Conservation (phyloP, 2,113 vertebrate species). For the Pipa parva region DNA sequence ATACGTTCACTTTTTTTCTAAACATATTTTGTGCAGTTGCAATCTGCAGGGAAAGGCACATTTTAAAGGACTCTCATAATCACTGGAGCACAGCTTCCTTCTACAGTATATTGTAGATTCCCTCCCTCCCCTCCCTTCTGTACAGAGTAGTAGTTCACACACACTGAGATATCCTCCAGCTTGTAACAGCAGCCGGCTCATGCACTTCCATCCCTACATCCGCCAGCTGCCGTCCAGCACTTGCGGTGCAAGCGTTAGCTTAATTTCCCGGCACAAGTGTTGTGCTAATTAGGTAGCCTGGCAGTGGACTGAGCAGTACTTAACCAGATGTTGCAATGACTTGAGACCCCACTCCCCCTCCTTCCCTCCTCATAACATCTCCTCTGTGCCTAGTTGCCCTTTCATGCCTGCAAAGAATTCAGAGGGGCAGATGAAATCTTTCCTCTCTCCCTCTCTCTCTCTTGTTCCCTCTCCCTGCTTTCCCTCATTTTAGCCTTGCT, state of each 20-base stretch:
- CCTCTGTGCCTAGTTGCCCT: slow-evolving; percentile 59
- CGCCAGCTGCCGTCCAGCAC: slow-evolving; percentile 25
- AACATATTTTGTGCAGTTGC: background rate
- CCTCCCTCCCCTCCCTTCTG: slow-evolving; percentile 39
- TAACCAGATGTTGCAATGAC: slow-evolving; percentile 95
- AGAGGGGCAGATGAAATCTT: slow-evolving; percentile 46
- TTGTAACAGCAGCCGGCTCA: slow-evolving; percentile 62
- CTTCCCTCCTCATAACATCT: slow-evolving; percentile 39
- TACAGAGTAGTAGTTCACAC: background rate
- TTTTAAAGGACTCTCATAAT: background rate
- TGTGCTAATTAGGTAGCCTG: slow-evolving; percentile 84
- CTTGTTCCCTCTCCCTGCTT: slow-evolving; percentile 39
- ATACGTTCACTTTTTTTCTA: too few species aligned
- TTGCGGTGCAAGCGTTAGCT: slow-evolving; percentile 15
- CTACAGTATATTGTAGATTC: background rate
- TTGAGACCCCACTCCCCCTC: slow-evolving; percentile 54
- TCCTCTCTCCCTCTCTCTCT: slow-evolving; percentile 43
- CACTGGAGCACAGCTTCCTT: slow-evolving; percentile 1
- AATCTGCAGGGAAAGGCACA: background rate
- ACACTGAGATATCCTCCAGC: background rate
- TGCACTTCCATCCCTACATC: slow-evolving; percentile 46
- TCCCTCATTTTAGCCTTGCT: slow-evolving; percentile 13
- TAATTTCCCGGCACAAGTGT: slow-evolving; percentile 86
- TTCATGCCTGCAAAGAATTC: slow-evolving; percentile 54
- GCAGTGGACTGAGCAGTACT: slow-evolving; percentile 72